Percentiles rank a stretch among this genome's conserved stretches.
These are phyloP conservation scores for Scaptomyza tumidula DNA, from an alignment of 2,888 invertebrate species.

Conservation along the genomic window DNA sequence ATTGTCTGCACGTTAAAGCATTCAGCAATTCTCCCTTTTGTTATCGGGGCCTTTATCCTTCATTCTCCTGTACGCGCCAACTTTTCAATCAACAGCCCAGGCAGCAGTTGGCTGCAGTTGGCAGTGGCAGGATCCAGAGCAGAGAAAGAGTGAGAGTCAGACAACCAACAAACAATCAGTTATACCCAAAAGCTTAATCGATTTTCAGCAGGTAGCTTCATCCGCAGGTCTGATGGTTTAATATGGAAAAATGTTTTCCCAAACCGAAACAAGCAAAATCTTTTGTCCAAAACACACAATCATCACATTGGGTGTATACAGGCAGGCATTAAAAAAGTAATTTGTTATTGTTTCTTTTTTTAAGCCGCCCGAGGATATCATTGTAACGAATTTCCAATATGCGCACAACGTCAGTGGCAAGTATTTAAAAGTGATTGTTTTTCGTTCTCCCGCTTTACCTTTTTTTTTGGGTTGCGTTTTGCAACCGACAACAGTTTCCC, in stretches of 20 bases:
- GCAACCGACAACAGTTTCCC: constrained; percentile 15
- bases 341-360: constrained; percentile 68
- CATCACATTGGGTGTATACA: constrained; percentile 29
- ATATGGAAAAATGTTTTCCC: constrained; percentile 67
- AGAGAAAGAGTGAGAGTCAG: constrained; percentile 27
- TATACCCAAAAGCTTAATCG: constrained; percentile 69
- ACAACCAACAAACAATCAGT: constrained; percentile 64
- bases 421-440: constrained; percentile 64
- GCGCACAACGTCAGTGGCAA: constrained; percentile 55
- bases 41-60: neutral
- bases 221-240: constrained; percentile 50
- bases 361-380: constrained; percentile 60
- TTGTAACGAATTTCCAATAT: constrained; percentile 65
- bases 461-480: constrained; percentile 14
- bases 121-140: neutral
- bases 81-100: constrained; percentile 63
- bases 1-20: constrained; percentile 56
- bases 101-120: constrained; percentile 1
- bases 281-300: constrained; percentile 55
- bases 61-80: constrained; percentile 35
- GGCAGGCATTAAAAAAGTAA: constrained; percentile 60
- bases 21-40: constrained; percentile 15
- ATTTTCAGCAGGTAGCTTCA: constrained; percentile 64
- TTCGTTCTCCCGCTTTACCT: constrained; percentile 7
- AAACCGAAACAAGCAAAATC: constrained; percentile 62